These are phyloP conservation scores for Lacanobia oleracea DNA, from an alignment of 2,888 invertebrate species.

Conservation along the genomic window DNA sequence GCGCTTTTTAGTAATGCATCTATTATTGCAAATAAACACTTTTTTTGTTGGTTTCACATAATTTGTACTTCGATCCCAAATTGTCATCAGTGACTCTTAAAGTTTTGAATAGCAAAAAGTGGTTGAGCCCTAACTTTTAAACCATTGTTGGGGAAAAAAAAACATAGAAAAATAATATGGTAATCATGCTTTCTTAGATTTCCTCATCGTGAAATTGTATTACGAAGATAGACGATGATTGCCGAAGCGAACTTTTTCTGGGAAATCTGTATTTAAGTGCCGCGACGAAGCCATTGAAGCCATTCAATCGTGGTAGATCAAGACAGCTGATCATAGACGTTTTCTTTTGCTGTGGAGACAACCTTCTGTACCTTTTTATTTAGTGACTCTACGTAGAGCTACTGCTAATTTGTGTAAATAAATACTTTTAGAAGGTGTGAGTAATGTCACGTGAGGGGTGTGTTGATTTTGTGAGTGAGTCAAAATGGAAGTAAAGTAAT, in stretches of 20 bases:
- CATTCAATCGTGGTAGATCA: no score
- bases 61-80: neutral
- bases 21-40: no score
- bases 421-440: constrained; percentile 19
- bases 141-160: neutral
- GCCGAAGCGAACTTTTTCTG: neutral
- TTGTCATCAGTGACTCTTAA: neutral
- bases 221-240: neutral
- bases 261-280: neutral
- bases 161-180: no score
- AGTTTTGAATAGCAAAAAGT: neutral
- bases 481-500: neutral
- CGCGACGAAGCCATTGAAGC: no score
- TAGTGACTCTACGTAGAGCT: constrained; percentile 8
- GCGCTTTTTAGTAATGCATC: no score
- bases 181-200: no score
- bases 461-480: constrained; percentile 6
- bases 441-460: neutral
- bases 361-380: neutral
- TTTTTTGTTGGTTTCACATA: neutral
- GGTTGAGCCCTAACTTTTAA: neutral
- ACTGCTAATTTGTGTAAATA: constrained; percentile 41
- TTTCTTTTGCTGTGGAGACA: neutral
- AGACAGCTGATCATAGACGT: neutral
- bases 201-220: no score